phyloP scores from a whole-genome alignment of 2,113 vertebrate genomes.

The Gallinago media region DNA sequence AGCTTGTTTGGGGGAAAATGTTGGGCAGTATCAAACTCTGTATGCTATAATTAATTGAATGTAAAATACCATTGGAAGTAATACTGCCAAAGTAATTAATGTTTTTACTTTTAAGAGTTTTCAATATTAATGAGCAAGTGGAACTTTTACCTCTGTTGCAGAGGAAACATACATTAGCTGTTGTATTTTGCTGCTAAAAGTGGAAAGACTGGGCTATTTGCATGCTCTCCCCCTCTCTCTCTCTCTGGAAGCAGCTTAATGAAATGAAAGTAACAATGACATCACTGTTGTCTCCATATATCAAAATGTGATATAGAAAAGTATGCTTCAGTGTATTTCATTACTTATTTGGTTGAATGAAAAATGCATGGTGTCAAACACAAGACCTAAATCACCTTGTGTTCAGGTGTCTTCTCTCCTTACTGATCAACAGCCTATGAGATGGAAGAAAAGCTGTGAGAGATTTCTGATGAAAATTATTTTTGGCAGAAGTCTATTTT shows the following conservation, averaged over 20 bases:
- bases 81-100: constrained; percentile 72
- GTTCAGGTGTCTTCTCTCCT: background rate
- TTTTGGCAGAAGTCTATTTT: background rate
- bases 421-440: background rate
- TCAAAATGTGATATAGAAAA: background rate
- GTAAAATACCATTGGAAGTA: constrained; percentile 54
- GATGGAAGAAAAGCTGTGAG: background rate
- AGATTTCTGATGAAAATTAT: background rate
- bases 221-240: background rate
- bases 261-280: background rate
- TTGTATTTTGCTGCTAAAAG: background rate
- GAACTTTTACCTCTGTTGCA: background rate
- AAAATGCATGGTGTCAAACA: constrained; percentile 9
- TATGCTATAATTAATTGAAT: constrained; percentile 52
- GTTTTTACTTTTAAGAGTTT: constrained; percentile 57
- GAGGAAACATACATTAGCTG: background rate
- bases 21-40: background rate
- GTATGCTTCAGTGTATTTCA: background rate
- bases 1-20: background rate
- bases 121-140: constrained; percentile 73
- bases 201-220: background rate
- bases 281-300: background rate
- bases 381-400: constrained; percentile 1
- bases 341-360: constrained; percentile 9
- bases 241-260: background rate